Base-by-base conservation (phyloP, 2,888 invertebrate genomes). In the Lissonota sp. region DNA sequence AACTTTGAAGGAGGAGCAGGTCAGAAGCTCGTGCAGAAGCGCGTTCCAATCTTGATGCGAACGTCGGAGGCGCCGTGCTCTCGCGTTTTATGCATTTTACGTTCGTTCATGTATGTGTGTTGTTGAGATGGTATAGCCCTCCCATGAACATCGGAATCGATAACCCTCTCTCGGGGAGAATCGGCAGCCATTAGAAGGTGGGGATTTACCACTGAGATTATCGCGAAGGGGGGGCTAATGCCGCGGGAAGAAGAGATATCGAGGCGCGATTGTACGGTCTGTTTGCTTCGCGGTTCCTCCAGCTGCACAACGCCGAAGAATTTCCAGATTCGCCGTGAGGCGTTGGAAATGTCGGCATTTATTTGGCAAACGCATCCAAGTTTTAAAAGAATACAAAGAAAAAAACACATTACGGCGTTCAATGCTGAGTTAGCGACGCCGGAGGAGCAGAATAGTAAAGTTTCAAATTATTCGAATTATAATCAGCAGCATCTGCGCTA, bases 141-240 rank as follows among this genome's bases (percentile, higher is more conserved):
- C 12, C 55, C 7, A 46, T 53, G 12, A 66, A 55, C 76, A 67
- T 74, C 53, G 79, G 44, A 70, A 80, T 82, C 76, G 82, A 83
- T 84, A 83, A 73, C 67, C 76, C 75, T 51, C 57, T 75, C 66
- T 55, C 39, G 55, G 55, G 12, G 8, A 39, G 80, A 84, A 85
- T 85, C 84, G 81, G 79, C 80, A 85, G 79, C 83, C 82, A 84
- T 85, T 84, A 80, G 80, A 83, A 78, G 71, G 81, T 80, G 84
- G 84, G 84, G 84, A 85, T 83, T 85, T 83, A 84, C 82, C 82
- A 81, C 70, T 55, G 77, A 83, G 84, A 85, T 84, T 84, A 81
- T 72, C 69, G 80, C 62, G 74, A 72, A 75, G 75, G 71, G 75
- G 71, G 71, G 75, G 71, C 81, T 82, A 82, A 79, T 82, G 81